These are phyloP conservation scores for Muricea muricata DNA, from an alignment of 92 coral and sea anemone genomes.

Conservation along the genomic window DNA sequence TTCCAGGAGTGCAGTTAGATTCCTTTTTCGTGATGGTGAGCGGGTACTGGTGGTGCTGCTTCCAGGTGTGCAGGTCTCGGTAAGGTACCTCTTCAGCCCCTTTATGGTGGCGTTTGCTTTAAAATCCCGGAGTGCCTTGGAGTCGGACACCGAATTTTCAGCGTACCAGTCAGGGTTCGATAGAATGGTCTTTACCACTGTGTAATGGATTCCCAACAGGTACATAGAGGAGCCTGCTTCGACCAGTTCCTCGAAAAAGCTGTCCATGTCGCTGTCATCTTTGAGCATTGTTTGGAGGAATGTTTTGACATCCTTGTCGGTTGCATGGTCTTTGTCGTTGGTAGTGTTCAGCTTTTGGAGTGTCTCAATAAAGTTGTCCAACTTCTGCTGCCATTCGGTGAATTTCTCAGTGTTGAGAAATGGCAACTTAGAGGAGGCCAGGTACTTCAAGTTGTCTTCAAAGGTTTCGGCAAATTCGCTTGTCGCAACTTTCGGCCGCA, in stretches of 20 bases:
- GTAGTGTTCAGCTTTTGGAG: not conserved
- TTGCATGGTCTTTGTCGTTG: not conserved
- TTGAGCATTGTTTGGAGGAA: not conserved
- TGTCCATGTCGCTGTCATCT: not conserved
- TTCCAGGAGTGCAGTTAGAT: too few relatives aligned
- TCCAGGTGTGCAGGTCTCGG: not conserved
- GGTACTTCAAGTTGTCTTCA: not conserved
- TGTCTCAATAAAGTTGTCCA: too few relatives aligned
- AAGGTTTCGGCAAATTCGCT: not conserved
- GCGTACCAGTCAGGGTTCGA: not conserved
- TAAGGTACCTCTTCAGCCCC: not conserved
- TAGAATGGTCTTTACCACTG: not conserved
- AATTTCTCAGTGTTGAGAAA: not conserved
- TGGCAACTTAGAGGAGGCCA: not conserved
- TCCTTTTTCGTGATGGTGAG: too few relatives aligned
- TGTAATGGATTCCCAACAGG: not conserved
- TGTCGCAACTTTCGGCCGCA: not conserved
- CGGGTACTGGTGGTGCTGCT: too few relatives aligned
- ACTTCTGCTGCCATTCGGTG: not conserved
- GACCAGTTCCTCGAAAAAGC: not conserved
- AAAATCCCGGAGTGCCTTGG: not conserved
- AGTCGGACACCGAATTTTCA: too few relatives aligned
- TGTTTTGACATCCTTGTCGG: not conserved
- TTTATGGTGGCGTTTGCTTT: not conserved
- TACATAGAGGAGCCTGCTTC: not conserved